Conservation (phyloP, 1,140 invertebrate species). For the Plodia interpunctella region DNA sequence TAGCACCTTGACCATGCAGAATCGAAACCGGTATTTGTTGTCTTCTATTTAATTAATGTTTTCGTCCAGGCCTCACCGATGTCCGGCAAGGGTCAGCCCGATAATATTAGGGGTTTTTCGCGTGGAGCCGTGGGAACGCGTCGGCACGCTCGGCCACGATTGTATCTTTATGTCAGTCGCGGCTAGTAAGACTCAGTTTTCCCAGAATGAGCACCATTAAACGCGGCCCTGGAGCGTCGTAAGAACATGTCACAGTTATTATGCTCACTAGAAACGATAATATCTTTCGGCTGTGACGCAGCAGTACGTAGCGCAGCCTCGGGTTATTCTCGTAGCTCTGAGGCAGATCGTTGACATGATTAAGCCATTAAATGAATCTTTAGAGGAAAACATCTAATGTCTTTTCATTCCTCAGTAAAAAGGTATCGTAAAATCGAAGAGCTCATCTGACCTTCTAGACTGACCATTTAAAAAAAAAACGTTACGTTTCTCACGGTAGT, state of each 20-base stretch:
- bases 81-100: slow-evolving; percentile 39
- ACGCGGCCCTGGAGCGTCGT: slow-evolving; percentile 51
- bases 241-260: slow-evolving; percentile 72
- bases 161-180: slow-evolving; percentile 60
- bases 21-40: slow-evolving; percentile 57
- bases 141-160: slow-evolving; percentile 42
- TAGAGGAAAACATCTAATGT: slow-evolving; percentile 14
- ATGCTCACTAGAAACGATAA: slow-evolving; percentile 65
- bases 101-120: slow-evolving; percentile 42
- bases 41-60: slow-evolving; percentile 67
- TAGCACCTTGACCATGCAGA: slow-evolving; percentile 40
- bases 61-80: slow-evolving; percentile 51
- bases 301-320: slow-evolving; percentile 35
- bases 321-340: slow-evolving; percentile 34
- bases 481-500: slow-evolving; percentile 44
- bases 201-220: slow-evolving; percentile 65
- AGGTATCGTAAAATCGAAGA: neutral
- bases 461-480: slow-evolving; percentile 14
- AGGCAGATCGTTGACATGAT: slow-evolving; percentile 51
- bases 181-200: slow-evolving; percentile 56
- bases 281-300: slow-evolving; percentile 61
- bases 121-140: slow-evolving; percentile 58
- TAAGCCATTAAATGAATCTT: slow-evolving; percentile 44
- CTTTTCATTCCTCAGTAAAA: slow-evolving; percentile 2
- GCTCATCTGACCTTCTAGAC: slow-evolving; percentile 2